Conservation (phyloP, 1,140 invertebrate genomes). For the Triops cancriformis region DNA sequence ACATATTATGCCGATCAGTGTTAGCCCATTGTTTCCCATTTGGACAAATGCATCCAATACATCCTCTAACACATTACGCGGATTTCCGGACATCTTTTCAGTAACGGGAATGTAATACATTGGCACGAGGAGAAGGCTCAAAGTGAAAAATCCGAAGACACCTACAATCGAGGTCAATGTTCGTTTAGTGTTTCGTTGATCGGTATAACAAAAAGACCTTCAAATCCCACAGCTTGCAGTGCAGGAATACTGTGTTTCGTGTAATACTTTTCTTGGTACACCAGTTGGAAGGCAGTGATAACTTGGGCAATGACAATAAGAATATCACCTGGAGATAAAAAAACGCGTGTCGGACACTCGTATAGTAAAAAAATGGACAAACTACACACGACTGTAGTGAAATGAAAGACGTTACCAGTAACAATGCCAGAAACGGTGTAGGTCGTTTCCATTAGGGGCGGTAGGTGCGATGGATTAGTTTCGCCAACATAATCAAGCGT, state of each 20-base stretch:
- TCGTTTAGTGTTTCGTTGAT: too few species aligned
- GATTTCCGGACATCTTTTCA: slow-evolving; percentile 64
- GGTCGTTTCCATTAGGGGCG: background rate
- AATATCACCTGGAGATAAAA: slow-evolving; percentile 58
- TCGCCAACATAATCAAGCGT: background rate
- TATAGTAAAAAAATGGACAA: too few species aligned
- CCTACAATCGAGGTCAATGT: slow-evolving; percentile 39
- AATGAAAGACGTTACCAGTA: background rate
- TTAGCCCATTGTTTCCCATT: slow-evolving; percentile 55
- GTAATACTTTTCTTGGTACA: slow-evolving; percentile 87
- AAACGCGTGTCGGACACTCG: too few species aligned
- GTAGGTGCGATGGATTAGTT: background rate
- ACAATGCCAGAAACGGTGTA: slow-evolving; percentile 13
- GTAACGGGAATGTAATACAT: slow-evolving; percentile 72
- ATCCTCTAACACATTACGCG: slow-evolving; percentile 72
- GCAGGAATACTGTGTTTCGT: slow-evolving; percentile 69
- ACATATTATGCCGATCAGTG: slow-evolving; percentile 60
- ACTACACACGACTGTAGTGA: too few species aligned
- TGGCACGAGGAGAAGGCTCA: slow-evolving; percentile 64
- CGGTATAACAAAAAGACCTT: background rate
- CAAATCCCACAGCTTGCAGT: slow-evolving; percentile 53
- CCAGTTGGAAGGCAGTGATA: slow-evolving; percentile 83
- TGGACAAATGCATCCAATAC: slow-evolving; percentile 72
- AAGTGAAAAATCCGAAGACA: slow-evolving; percentile 71
- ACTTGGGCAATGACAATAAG: slow-evolving; percentile 85